Base-by-base conservation (phyloP, 2,113 vertebrate genomes). In the Oreochromis tanganicae region DNA sequence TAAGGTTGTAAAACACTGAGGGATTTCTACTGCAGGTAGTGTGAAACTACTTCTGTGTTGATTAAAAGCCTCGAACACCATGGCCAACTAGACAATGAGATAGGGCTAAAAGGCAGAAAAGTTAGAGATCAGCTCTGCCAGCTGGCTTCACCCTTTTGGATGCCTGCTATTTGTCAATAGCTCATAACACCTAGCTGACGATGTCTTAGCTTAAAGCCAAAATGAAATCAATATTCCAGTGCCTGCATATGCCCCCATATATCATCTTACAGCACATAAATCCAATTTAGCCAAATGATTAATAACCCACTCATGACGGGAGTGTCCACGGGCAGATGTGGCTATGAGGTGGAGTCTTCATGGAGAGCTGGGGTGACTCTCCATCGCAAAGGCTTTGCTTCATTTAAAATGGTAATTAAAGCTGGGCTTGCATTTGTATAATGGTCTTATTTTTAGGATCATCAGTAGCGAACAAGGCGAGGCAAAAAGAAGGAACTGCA, bases 171-270 rank as follows among this genome's bases (percentile, higher is more conserved):
- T 48, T 66, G 75, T 87, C 92, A 88, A 36, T 55, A 89, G 41
- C 83, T 93, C 80, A 89, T 84, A 84, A 41, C 24, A 63, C 27
- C 1, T 6, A 78, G 87, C 75, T 82, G 85, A 88, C 80, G 66
- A 73, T 85, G 81, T 87, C 84, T 91, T 80, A 52, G 54, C 89
- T 91, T 75, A 57, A 54, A 92, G 92, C 90, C 80, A 81, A 34
- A 85, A 21, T 32, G 14, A 55, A 87, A 93, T 94, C 92, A 88
- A 94, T 93, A 92, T 24, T 73, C 86, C 80, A 55, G 21, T 9
- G 59, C 55, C 50, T 71, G 61, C 87, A 89, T 89, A 73, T 86
- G 66, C 80, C 56, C 55, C 50, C 54, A 88, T 86, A 83, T 63
- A 92, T 93, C 78, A 88, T 86, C 27, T 46, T 52, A 80, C 46